Evolutionary conservation across 1,140 invertebrate genomes (phyloP).

Genomic region (Homalodisca vitripennis): DNA sequence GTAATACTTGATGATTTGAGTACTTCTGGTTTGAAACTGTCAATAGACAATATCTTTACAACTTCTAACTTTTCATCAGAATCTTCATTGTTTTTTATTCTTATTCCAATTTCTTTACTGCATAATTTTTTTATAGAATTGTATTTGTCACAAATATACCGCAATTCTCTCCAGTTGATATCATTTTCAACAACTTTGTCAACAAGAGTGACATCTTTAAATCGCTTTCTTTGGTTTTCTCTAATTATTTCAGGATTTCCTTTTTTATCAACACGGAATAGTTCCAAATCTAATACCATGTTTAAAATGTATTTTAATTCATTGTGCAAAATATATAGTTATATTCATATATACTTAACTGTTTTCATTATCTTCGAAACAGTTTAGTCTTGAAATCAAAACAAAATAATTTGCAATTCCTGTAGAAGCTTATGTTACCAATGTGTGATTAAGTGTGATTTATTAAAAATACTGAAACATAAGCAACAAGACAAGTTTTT

Average conservation of each 20-base stretch:
- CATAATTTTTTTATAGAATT: constrained; percentile 96
- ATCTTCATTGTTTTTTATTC: constrained; percentile 85
- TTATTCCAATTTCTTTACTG: constrained; percentile 95
- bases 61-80: constrained; percentile 61
- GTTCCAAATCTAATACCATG: constrained; percentile 98
- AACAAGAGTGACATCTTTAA: constrained; percentile 89
- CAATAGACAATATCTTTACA: constrained; percentile 53
- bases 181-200: constrained; percentile 91
- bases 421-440: no score
- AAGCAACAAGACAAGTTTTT: no score
- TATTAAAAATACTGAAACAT: no score
- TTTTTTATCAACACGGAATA: constrained; percentile 95
- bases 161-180: constrained; percentile 81
- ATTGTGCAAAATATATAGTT: no score
- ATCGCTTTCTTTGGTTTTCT: constrained; percentile 90
- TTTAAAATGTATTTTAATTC: no score
- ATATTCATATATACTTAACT: no score
- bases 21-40: constrained; percentile 71
- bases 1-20: constrained; percentile 75
- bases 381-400: no score
- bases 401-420: no score
- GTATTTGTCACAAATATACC: constrained; percentile 77
- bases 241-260: constrained; percentile 86
- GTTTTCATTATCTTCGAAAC: no score
- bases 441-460: no score